These are phyloP conservation scores for Tipula unca DNA, from an alignment of 2,888 invertebrate genomes.

Conservation along the genomic window DNA sequence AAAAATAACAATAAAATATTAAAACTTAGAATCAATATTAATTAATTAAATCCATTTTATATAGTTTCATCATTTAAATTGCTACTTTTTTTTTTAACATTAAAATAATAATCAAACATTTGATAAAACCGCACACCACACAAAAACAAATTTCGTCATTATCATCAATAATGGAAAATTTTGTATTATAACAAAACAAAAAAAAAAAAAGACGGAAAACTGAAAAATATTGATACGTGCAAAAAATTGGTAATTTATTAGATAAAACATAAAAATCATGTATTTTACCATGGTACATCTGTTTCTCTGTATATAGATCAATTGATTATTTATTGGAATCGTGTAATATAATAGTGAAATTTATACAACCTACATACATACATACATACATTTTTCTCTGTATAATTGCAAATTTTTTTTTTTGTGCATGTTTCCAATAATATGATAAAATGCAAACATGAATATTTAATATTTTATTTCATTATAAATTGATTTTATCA, in stretches of 20 bases:
- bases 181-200: neutral
- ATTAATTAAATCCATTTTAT: neutral
- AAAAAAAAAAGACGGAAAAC: neutral
- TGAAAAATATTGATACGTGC: neutral
- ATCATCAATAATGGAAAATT: conserved; percentile 8
- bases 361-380: neutral
- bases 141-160: neutral
- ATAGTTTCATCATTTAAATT: neutral
- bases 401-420: neutral
- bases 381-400: neutral
- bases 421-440: neutral
- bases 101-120: neutral
- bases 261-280: neutral
- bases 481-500: conserved; percentile 14
- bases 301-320: neutral
- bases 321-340: neutral
- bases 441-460: neutral
- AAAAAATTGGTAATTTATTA: neutral
- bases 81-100: neutral
- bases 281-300: neutral
- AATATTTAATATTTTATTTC: conserved; percentile 2
- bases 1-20: neutral
- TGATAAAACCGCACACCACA: neutral
- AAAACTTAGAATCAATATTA: neutral
- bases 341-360: neutral